A percentile compares a stretch with the other conserved stretches of the same genome.
Conservation (phyloP, 1,140 invertebrate species). For the Hirudo medicinalis region DNA sequence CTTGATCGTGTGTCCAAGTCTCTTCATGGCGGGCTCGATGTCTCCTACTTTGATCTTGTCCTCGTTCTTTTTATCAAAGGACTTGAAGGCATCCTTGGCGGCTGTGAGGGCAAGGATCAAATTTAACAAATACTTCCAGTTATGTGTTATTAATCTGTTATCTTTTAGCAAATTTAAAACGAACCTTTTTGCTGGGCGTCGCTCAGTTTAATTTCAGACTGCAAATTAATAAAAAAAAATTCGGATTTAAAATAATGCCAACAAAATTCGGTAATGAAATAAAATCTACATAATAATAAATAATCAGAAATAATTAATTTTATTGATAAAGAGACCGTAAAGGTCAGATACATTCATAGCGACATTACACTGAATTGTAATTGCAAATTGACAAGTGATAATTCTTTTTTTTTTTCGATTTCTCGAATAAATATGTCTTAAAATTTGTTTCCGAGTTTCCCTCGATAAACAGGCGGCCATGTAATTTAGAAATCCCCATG, state of each 20-base stretch:
- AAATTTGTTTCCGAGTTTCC: too few relatives aligned
- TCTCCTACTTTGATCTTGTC: slow-evolving; percentile 28
- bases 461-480: too few relatives aligned
- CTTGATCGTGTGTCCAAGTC: slow-evolving; percentile 37
- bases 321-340: background rate
- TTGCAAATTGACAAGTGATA: too few relatives aligned
- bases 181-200: slow-evolving; percentile 7
- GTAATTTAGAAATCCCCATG: too few relatives aligned
- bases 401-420: too few relatives aligned
- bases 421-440: too few relatives aligned
- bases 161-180: background rate
- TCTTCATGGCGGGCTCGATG: slow-evolving; percentile 31
- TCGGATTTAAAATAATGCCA: background rate
- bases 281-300: background rate
- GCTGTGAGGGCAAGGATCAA: slow-evolving; percentile 26
- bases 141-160: background rate
- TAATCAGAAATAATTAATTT: background rate
- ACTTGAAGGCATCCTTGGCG: slow-evolving; percentile 34
- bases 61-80: slow-evolving; percentile 37
- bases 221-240: background rate
- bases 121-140: background rate
- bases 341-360: too few relatives aligned
- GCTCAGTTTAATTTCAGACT: slow-evolving; percentile 8
- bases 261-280: background rate
- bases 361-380: too few relatives aligned